A percentile compares a stretch with the other conserved stretches of the same genome.
phyloP scores from a whole-genome alignment of 2,888 invertebrate genomes.

The Drosophila setosimentum region DNA sequence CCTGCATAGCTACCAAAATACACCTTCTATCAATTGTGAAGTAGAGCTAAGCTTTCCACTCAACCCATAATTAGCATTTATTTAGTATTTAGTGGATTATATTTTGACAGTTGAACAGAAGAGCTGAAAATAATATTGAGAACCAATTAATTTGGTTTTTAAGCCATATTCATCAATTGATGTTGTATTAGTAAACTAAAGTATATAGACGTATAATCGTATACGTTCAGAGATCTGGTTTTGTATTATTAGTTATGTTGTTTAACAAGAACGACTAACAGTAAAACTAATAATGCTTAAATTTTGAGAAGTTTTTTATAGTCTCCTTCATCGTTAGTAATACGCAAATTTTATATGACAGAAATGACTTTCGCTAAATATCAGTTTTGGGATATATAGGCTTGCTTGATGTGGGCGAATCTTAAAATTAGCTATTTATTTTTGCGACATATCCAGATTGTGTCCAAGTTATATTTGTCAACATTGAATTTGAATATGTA shows the following conservation, averaged over 20 bases:
- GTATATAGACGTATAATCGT: too few species aligned
- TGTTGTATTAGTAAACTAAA: background rate
- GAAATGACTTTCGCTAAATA: background rate
- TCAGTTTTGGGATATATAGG: background rate
- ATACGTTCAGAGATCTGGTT: too few species aligned
- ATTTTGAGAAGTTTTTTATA: background rate
- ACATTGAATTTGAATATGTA: background rate
- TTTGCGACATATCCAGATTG: background rate
- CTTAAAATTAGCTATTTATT: background rate
- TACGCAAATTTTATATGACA: background rate
- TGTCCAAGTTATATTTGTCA: background rate
- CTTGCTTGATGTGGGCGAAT: background rate
- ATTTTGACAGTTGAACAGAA: background rate
- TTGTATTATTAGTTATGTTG: background rate
- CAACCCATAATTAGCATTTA: constrained; percentile 7
- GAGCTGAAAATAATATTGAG: background rate
- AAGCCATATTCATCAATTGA: background rate
- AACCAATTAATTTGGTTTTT: background rate
- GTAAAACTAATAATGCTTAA: background rate
- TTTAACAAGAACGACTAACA: background rate
- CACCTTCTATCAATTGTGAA: constrained; percentile 17
- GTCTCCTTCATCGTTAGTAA: background rate
- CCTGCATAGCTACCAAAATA: constrained; percentile 25
- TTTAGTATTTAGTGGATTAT: background rate
- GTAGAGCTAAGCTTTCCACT: constrained; percentile 9